phyloP scores from a whole-genome alignment of 2,113 vertebrate species.

The Phyllostomus hastatus region DNA sequence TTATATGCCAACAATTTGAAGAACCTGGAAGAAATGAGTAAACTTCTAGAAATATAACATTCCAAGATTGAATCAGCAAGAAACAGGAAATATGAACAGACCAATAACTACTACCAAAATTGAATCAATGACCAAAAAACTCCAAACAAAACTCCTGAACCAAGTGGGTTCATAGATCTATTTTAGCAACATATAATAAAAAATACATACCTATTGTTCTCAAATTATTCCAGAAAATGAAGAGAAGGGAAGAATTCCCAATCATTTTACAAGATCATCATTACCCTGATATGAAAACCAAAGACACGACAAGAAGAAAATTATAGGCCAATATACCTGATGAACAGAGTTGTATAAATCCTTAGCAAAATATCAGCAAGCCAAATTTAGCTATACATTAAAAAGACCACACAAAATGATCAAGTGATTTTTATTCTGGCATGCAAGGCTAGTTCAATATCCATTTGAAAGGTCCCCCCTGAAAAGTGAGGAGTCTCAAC shows the following conservation, averaged over 20 bases:
- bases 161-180: not conserved
- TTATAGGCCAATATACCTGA: not conserved
- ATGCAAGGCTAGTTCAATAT: too few species aligned
- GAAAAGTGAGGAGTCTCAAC: too few species aligned
- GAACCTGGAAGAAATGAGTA: not conserved
- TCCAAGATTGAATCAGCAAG: not conserved
- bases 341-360: not conserved
- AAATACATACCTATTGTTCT: too few species aligned
- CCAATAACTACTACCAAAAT: not conserved
- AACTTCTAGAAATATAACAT: not conserved
- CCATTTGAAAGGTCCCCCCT: too few species aligned
- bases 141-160: not conserved
- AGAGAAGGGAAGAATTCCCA: too few species aligned
- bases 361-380: not conserved
- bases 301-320: too few species aligned
- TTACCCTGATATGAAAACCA: too few species aligned
- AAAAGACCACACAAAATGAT: too few species aligned
- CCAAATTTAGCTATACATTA: too few species aligned
- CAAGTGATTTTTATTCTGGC: too few species aligned
- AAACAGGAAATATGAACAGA: not conserved
- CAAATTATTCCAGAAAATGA: too few species aligned
- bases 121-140: not conserved
- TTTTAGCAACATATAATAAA: not conserved
- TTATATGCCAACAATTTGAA: not conserved
- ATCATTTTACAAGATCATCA: too few species aligned